phyloP scores from a whole-genome alignment of 2,113 vertebrate genomes.

The Colistium nudipinnis region DNA sequence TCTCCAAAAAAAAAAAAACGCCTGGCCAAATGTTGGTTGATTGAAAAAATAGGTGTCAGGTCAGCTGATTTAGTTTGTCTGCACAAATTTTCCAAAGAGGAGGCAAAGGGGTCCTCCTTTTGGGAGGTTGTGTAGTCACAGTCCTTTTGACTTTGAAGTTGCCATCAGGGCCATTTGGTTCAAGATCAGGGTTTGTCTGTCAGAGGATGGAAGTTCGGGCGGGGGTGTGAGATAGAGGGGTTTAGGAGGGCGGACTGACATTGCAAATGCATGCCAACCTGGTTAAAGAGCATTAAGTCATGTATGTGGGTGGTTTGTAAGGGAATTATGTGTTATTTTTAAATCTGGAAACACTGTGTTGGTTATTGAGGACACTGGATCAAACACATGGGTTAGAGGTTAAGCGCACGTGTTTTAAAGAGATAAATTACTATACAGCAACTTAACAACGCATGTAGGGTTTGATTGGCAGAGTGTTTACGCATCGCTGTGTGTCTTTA shows the following conservation, averaged over 20 bases:
- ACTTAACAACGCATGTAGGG: conserved; percentile 35
- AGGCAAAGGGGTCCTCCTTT: conserved; percentile 29
- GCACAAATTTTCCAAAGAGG: conserved; percentile 11
- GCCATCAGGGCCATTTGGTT: conserved; percentile 60
- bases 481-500: conserved; percentile 13
- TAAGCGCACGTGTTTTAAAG: conserved; percentile 54
- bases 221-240: conserved; percentile 10
- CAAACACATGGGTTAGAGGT: conserved; percentile 61
- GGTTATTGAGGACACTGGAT: conserved; percentile 54
- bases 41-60: conserved; percentile 11
- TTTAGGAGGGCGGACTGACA: conserved; percentile 33
- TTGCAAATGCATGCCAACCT: conserved; percentile 51
- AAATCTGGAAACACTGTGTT: conserved; percentile 51
- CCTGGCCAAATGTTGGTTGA: conserved; percentile 1
- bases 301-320: conserved; percentile 52
- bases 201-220: conserved; percentile 22
- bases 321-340: conserved; percentile 71
- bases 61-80: conserved; percentile 15
- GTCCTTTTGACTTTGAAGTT: conserved; percentile 64
- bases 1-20: conserved; percentile 20
- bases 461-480: conserved; percentile 27
- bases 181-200: conserved; percentile 26
- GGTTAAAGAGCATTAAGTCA: conserved; percentile 46
- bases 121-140: conserved; percentile 30
- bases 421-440: conserved; percentile 58